A percentile compares a stretch with the other conserved stretches of the same genome.
phyloP scores from a whole-genome alignment of 2,797 vertebrate species.

The Rhynchonycteris naso region DNA sequence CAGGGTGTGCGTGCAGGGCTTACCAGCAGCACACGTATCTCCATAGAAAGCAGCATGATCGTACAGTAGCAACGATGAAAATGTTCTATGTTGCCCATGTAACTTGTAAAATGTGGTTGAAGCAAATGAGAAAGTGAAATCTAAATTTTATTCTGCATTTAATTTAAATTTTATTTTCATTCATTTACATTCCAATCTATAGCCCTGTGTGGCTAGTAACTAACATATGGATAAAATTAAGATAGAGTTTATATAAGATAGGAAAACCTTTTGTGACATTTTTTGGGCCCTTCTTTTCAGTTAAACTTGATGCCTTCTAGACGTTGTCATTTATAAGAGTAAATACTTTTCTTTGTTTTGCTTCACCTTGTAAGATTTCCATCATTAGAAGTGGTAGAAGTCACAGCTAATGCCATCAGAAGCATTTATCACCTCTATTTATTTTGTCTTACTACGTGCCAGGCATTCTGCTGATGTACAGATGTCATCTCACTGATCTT shows the following conservation, averaged over 20 bases:
- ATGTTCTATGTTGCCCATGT: background rate
- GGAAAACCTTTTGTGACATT: background rate
- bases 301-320: background rate
- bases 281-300: background rate
- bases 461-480: background rate
- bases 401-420: background rate
- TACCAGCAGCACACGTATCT: fast-evolving
- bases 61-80: fast-evolving
- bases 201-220: background rate
- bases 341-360: background rate
- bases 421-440: background rate
- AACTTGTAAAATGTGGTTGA: background rate
- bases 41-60: background rate
- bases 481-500: background rate
- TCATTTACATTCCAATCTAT: background rate
- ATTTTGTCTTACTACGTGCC: background rate
- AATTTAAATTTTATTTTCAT: constrained; percentile 32
- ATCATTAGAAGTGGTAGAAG: background rate
- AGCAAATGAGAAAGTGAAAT: background rate
- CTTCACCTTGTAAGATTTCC: background rate
- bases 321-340: background rate
- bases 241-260: background rate
- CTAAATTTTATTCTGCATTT: constrained; percentile 21
- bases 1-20: background rate
- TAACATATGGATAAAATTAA: background rate